phyloP scores from a whole-genome alignment of 2,888 invertebrate species.

The Itoplectis maculator region DNA sequence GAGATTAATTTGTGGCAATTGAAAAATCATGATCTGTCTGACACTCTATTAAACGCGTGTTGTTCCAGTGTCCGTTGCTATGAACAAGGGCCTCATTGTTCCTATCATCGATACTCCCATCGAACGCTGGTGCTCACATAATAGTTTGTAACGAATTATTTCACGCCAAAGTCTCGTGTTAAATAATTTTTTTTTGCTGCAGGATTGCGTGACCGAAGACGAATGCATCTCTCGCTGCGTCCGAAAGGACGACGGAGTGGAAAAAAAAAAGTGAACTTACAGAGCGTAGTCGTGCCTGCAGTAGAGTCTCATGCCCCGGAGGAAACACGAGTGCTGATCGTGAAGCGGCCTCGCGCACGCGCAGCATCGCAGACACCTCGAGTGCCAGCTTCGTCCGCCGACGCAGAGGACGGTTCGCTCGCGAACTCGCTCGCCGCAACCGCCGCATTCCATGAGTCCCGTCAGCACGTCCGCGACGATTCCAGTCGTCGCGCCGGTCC shows the following conservation, averaged over 20 bases:
- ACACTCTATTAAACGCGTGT: constrained; percentile 39
- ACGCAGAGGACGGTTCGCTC: constrained; percentile 86
- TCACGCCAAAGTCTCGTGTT: background rate
- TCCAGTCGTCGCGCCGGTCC: constrained; percentile 69
- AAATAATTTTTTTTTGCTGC: background rate
- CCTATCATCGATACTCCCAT: constrained; percentile 34
- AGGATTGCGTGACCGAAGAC: background rate
- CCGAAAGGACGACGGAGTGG: background rate
- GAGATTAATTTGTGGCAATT: constrained; percentile 27
- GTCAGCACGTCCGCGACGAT: constrained; percentile 91
- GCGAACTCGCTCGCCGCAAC: constrained; percentile 82
- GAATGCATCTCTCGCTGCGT: background rate
- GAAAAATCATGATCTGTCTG: constrained; percentile 40
- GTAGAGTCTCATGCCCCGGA: constrained; percentile 95
- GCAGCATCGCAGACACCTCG: constrained; percentile 95
- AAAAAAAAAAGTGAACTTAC: constrained; percentile 88
- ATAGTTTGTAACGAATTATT: too few relatives aligned
- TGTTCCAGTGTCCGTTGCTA: constrained; percentile 36
- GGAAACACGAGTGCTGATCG: constrained; percentile 96
- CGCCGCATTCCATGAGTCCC: constrained; percentile 87
- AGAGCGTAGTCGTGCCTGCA: constrained; percentile 98
- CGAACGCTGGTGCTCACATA: background rate
- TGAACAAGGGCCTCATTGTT: constrained; percentile 55
- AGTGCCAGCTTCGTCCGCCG: constrained; percentile 96
- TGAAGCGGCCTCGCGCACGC: constrained; percentile 96